Conservation (phyloP, 1,140 invertebrate genomes). For the Euglossa dilemma region DNA sequence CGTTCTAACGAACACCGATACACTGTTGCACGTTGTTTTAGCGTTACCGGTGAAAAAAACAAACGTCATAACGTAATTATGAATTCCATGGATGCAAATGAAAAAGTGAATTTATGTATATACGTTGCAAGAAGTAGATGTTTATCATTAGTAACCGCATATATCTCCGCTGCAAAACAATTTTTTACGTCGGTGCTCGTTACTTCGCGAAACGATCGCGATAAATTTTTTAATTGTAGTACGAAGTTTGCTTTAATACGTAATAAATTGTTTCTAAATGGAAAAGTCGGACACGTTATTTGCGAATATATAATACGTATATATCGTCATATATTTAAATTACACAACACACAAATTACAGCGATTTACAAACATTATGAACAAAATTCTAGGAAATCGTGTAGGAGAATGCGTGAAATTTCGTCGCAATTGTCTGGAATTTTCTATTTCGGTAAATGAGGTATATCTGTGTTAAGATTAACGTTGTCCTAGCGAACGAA, state of each 20-base stretch:
- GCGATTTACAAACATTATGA: slow-evolving; percentile 63
- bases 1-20: no score
- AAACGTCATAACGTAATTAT: neutral
- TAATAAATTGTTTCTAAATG: neutral
- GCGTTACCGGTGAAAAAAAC: neutral
- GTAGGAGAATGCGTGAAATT: slow-evolving; percentile 58
- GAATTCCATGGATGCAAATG: neutral
- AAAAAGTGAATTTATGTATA: slow-evolving; percentile 5
- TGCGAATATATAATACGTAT: slow-evolving; percentile 22
- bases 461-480: slow-evolving; percentile 66
- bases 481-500: slow-evolving; percentile 29
- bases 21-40: no score
- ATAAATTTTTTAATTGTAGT: neutral
- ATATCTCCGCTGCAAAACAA: neutral
- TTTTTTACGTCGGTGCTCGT: neutral
- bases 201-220: neutral
- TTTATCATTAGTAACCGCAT: no score
- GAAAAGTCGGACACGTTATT: neutral
- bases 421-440: slow-evolving; percentile 41
- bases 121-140: neutral
- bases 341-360: slow-evolving; percentile 70
- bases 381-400: slow-evolving; percentile 61
- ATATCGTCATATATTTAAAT: slow-evolving; percentile 66
- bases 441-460: slow-evolving; percentile 62
- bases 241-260: neutral